A percentile compares a stretch with the other conserved stretches of the same genome.
These are phyloP conservation scores for Pseudococcus viburni DNA, from an alignment of 2,888 invertebrate genomes.

Conservation along the genomic window DNA sequence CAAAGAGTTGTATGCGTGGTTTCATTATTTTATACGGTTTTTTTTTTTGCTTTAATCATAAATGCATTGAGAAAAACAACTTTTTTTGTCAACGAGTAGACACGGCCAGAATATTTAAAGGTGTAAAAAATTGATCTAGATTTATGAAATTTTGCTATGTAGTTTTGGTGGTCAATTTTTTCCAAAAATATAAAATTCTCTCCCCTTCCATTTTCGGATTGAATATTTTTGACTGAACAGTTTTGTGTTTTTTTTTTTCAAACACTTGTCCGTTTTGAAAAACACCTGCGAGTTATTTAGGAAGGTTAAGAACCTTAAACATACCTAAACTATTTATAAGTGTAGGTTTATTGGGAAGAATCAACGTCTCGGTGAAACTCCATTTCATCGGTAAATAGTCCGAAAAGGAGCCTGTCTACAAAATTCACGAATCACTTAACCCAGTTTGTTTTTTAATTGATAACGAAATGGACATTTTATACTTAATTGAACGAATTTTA, in stretches of 20 bases:
- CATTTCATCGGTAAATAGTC: neutral
- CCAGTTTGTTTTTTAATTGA: neutral
- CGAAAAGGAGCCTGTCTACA: neutral
- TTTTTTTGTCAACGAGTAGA: neutral
- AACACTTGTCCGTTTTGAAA: no score
- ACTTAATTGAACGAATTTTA: neutral
- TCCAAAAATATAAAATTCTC: no score
- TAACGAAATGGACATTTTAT: neutral
- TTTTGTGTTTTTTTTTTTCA: no score
- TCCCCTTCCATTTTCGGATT: no score
- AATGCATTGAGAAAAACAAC: neutral
- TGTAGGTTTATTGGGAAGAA: neutral
- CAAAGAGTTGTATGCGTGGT: neutral
- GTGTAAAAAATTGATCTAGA: neutral
- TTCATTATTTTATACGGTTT: neutral
- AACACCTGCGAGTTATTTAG: no score
- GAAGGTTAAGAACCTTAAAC: no score
- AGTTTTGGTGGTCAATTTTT: neutral
- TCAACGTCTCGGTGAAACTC: neutral
- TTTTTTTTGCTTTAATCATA: neutral
- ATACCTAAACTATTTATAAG: no score
- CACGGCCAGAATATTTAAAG: neutral
- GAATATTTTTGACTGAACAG: no score
- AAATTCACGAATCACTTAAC: neutral
- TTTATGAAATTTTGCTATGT: neutral